phyloP scores from a whole-genome alignment of 2,797 vertebrate genomes.

The Notolabrus celidotus region DNA sequence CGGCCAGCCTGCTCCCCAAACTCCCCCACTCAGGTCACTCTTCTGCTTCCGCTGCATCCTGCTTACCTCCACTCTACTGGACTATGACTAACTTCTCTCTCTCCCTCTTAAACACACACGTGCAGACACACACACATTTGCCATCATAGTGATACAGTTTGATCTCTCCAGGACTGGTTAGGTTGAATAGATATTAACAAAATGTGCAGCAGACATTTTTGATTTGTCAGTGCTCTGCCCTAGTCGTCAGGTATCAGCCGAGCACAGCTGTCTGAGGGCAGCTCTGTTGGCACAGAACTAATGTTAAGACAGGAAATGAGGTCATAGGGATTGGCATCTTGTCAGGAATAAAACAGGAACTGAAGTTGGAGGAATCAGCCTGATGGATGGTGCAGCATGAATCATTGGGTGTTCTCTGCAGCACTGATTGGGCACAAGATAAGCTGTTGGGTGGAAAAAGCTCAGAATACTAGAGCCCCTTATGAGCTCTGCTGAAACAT shows the following conservation, averaged over 20 bases:
- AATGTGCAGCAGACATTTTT: slow-evolving; percentile 41
- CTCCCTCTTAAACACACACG: not conserved
- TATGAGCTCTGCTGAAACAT: slow-evolving; percentile 5
- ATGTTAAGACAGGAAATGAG: slow-evolving; percentile 72
- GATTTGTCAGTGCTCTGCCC: slow-evolving; percentile 33
- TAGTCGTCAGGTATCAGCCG: slow-evolving; percentile 42
- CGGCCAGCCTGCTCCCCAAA: slow-evolving; percentile 61
- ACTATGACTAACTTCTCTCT: slow-evolving; percentile 2
- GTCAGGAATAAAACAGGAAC: slow-evolving; percentile 59
- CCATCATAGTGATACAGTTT: slow-evolving; percentile 19
- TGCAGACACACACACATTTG: slow-evolving; percentile 1
- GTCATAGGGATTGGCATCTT: slow-evolving; percentile 66
- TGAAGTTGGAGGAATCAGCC: slow-evolving; percentile 53
- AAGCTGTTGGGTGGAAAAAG: slow-evolving; percentile 37
- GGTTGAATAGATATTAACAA: slow-evolving; percentile 32
- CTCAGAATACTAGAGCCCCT: slow-evolving; percentile 11
- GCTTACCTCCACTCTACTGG: slow-evolving; percentile 44
- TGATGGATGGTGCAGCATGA: slow-evolving; percentile 76
- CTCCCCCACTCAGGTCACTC: slow-evolving; percentile 55
- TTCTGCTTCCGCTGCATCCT: slow-evolving; percentile 50
- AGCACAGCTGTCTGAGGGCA: slow-evolving; percentile 47
- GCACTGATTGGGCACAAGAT: slow-evolving; percentile 50
- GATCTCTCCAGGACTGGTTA: slow-evolving; percentile 30
- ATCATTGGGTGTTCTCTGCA: slow-evolving; percentile 71
- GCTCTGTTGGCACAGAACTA: slow-evolving; percentile 46